phyloP scores from a whole-genome alignment of 2,113 vertebrate genomes.

The Nestor notabilis region DNA sequence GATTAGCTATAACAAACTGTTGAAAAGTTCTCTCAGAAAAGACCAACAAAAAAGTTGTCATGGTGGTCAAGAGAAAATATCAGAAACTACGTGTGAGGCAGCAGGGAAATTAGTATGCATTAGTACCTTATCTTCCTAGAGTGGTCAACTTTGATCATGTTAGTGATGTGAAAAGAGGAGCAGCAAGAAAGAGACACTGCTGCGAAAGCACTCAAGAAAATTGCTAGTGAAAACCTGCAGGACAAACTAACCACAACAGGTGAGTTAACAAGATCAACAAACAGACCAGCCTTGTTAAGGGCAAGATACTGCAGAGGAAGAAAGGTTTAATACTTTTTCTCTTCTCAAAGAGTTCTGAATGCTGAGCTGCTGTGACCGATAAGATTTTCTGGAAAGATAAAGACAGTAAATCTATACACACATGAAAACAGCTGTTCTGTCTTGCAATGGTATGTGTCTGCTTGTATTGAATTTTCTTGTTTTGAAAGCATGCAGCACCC shows the following conservation, averaged over 20 bases:
- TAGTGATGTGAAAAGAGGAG: neutral
- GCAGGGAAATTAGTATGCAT: neutral
- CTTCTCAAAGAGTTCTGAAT: neutral
- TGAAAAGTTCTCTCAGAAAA: neutral
- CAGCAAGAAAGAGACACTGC: neutral
- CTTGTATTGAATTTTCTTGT: neutral
- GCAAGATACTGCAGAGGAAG: neutral
- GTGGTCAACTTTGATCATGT: neutral
- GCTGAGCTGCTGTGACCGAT: neutral
- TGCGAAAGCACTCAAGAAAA: neutral
- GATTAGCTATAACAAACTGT: neutral
- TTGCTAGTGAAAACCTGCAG: neutral
- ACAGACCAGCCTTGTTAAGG: neutral
- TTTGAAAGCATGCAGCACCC: neutral
- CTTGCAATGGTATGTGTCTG: neutral
- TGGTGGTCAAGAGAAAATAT: neutral
- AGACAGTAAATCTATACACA: neutral
- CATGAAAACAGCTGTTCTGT: neutral
- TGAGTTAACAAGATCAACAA: neutral
- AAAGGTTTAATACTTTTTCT: neutral
- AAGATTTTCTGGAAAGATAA: neutral
- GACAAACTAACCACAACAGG: neutral
- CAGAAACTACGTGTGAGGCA: neutral
- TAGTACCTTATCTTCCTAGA: neutral
- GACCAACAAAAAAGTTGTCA: neutral